phyloP scores from a whole-genome alignment of 2,797 vertebrate genomes.

The Lepus townsendii region DNA sequence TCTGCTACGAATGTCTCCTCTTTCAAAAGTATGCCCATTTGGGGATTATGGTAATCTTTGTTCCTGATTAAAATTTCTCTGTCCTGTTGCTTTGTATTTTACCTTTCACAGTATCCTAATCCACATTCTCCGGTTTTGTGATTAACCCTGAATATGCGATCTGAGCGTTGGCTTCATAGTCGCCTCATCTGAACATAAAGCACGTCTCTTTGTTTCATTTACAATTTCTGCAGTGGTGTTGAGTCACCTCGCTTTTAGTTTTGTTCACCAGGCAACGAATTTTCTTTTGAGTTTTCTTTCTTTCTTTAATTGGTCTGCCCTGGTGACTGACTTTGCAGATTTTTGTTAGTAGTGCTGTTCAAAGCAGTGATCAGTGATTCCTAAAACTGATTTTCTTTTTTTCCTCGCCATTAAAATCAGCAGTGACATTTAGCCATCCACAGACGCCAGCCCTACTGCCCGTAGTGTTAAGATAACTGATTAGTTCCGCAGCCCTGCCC shows the following conservation, averaged over 20 bases:
- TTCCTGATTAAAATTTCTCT: slow-evolving; percentile 80
- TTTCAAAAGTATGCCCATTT: slow-evolving; percentile 69
- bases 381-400: slow-evolving; percentile 77
- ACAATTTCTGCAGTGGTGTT: slow-evolving; percentile 54
- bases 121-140: slow-evolving; percentile 69
- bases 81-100: slow-evolving; percentile 73
- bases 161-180: slow-evolving; percentile 52
- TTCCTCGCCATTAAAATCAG: slow-evolving; percentile 70
- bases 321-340: slow-evolving; percentile 51
- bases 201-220: slow-evolving; percentile 42
- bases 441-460: slow-evolving; percentile 53
- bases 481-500: slow-evolving; percentile 77
- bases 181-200: slow-evolving; percentile 42
- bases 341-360: slow-evolving; percentile 40
- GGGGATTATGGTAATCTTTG: slow-evolving; percentile 79
- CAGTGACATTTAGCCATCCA: slow-evolving; percentile 64
- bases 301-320: slow-evolving; percentile 58
- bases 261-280: slow-evolving; percentile 61
- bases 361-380: slow-evolving; percentile 69
- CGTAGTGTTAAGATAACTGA: slow-evolving; percentile 79
- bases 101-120: slow-evolving; percentile 71
- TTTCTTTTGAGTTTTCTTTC: slow-evolving; percentile 1
- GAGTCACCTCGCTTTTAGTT: slow-evolving; percentile 54
- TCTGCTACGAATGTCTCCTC: slow-evolving; percentile 61
- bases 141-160: slow-evolving; percentile 66